Base-by-base conservation (phyloP, 35 echinoderm and acorn worm species). In the Patiria miniata region DNA sequence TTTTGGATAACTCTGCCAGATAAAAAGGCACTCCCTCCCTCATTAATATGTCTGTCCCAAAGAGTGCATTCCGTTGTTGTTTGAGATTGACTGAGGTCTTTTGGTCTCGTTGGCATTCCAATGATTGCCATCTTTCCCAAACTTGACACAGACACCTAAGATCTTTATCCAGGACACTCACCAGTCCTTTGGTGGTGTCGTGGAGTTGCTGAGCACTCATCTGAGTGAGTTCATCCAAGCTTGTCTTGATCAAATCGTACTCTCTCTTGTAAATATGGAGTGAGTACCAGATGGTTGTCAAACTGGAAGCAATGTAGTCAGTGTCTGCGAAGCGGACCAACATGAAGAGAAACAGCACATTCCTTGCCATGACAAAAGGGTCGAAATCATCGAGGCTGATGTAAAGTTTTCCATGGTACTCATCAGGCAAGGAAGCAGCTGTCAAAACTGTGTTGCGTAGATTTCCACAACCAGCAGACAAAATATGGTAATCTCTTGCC, bases 321-420 rank as follows among this genome's bases (percentile, higher is more conserved):
- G 19, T 30, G 26, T 73, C 65, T 73, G 65, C 65, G 29, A 73
- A 73, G 26, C 65, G 65, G 34, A 73, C 65, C 65, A 73, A 73
- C 65, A 73, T 73, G 34, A 23, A 73, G 65, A 73, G 65, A 68
- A 91, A 18, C 33, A 50, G 51, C 15, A 91, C 84, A 77, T 95
- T 95, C 51, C 93, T 86, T 10, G 93, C 93, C 52, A 87, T 65
- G 8, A 77, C 51, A 80, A 90, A 90, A 39, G 88, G 88, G 38
- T 91, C 88, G 30, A 83, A 83, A 56, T 95, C 93, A 52, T 90
- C 87, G 39, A 95, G 39, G 3, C 52, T 80, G 50, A 91, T 87
- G 14, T 15, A 18, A 16, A 95, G 40, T 12, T 78, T 90, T 39
- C 93, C 93, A 38, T 18, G 76, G 84, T 83, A 90, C 5, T 79